phyloP scores from a whole-genome alignment of 2,113 vertebrate genomes.

The Phaethornis superciliosus region DNA sequence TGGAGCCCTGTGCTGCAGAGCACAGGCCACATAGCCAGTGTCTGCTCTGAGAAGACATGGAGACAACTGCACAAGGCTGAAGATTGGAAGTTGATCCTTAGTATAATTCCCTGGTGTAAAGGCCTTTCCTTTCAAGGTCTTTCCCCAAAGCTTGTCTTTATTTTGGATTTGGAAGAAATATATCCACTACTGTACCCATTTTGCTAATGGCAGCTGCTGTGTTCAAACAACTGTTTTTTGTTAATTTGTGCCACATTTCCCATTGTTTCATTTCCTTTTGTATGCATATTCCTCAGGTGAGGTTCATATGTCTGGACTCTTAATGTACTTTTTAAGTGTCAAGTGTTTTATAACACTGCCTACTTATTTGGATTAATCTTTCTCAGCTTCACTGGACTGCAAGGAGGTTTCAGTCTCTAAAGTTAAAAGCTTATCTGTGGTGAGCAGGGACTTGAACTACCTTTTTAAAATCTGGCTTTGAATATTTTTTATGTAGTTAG shows the following conservation, averaged over 20 bases:
- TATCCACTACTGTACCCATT: no score
- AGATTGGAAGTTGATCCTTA: background rate
- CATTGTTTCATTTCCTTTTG: background rate
- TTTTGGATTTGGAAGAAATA: background rate
- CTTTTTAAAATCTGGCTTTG: background rate
- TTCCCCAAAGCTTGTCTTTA: background rate
- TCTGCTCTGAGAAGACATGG: background rate
- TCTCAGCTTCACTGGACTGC: background rate
- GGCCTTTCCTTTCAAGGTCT: background rate
- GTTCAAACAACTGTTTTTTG: background rate
- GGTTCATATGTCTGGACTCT: background rate
- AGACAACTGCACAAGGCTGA: fast-evolving
- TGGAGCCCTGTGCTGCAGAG: background rate
- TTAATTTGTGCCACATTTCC: background rate
- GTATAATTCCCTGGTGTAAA: background rate
- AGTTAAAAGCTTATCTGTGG: background rate
- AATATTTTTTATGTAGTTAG: background rate
- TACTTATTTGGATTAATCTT: background rate
- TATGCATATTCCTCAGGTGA: background rate
- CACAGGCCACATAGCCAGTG: no score
- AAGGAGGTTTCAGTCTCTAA: background rate
- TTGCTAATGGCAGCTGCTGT: background rate
- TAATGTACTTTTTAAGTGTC: background rate
- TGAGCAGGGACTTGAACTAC: background rate
- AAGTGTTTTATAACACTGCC: background rate